A percentile compares a stretch with the other conserved stretches of the same genome.
Evolutionary conservation across 2,113 vertebrate genomes (phyloP).

Genomic region (Pachyramphus minor): DNA sequence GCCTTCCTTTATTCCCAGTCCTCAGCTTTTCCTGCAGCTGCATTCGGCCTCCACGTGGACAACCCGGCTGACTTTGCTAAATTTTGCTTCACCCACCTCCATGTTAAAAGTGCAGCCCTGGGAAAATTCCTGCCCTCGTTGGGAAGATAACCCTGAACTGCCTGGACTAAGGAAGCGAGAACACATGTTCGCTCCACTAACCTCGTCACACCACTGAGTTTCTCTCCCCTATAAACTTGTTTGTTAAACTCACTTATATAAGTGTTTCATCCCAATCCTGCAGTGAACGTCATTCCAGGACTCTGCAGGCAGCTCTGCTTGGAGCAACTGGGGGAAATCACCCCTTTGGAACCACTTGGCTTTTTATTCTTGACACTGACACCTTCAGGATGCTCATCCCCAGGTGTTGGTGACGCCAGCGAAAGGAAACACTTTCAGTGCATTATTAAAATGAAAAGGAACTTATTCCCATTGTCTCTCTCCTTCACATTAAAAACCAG

Average conservation of each 20-base stretch:
- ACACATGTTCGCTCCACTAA: neutral
- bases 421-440: neutral
- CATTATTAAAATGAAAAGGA: neutral
- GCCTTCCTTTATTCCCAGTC: neutral
- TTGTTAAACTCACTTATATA: neutral
- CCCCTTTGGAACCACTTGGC: neutral
- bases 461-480: neutral
- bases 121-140: neutral
- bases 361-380: neutral
- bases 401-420: neutral
- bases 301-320: neutral
- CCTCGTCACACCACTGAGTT: rapidly evolving
- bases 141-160: neutral
- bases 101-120: neutral
- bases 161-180: neutral
- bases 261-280: neutral
- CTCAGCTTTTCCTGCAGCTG: neutral
- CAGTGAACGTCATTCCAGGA: rapidly evolving
- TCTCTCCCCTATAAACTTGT: neutral
- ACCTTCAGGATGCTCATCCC: neutral
- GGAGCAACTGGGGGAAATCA: neutral
- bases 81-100: neutral
- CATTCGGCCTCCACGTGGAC: neutral
- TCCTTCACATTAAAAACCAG: neutral
- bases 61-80: neutral